Conservation (phyloP, 2,113 vertebrate genomes). For the Donacobius atricapilla region DNA sequence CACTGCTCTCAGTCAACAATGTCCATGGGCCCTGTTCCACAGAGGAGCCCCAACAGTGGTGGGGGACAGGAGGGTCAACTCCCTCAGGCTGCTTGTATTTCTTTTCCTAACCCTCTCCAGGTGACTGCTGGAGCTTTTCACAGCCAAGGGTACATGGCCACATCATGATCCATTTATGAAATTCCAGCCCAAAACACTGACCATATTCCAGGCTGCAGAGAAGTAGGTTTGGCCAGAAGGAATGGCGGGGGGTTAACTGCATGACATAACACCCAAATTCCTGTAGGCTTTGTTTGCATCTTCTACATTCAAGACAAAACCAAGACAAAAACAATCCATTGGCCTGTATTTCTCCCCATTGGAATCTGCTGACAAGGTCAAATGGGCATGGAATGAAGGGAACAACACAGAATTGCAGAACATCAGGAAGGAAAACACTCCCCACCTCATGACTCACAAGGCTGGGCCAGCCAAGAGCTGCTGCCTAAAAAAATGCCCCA, state of each 20-base stretch:
- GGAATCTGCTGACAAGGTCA: background rate
- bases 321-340: no score
- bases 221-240: background rate
- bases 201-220: no score
- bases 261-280: background rate
- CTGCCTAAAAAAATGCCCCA: background rate
- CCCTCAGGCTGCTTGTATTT: background rate
- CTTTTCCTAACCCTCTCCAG: background rate
- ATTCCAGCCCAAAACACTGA: background rate
- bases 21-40: background rate
- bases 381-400: accelerated
- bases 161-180: no score
- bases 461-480: accelerated
- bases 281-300: background rate
- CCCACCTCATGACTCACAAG: accelerated
- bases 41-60: background rate
- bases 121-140: background rate
- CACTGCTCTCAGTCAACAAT: background rate
- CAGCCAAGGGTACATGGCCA: no score
- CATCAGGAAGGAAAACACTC: background rate
- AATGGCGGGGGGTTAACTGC: background rate
- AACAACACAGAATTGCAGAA: background rate
- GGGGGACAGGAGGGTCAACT: background rate
- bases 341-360: accelerated
- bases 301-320: no score